Percentiles rank a stretch among this genome's conserved stretches.
phyloP scores from a whole-genome alignment of 2,888 invertebrate species.

The Nemotelus pantherinus region DNA sequence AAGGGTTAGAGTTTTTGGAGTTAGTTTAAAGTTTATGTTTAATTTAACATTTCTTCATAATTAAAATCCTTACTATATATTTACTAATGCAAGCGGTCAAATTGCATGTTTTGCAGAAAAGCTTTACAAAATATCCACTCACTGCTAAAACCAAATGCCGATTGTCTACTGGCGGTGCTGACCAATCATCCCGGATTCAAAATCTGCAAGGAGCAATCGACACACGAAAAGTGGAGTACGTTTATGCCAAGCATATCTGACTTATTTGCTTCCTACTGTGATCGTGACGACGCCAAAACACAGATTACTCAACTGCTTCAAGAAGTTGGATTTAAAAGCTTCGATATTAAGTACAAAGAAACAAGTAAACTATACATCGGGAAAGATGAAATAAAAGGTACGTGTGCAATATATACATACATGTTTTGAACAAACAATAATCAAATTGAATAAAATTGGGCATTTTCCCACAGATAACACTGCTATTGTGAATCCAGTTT shows the following conservation, averaged over 20 bases:
- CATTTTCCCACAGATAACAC: slow-evolving; percentile 69
- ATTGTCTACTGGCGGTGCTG: slow-evolving; percentile 74
- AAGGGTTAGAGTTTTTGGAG: too few species aligned
- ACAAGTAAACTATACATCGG: slow-evolving; percentile 70
- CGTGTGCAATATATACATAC: neutral
- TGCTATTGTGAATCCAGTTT: slow-evolving; percentile 76
- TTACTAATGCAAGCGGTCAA: too few species aligned
- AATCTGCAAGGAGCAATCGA: slow-evolving; percentile 72
- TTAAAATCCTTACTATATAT: too few species aligned
- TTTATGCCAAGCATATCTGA: slow-evolving; percentile 74
- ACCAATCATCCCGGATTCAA: slow-evolving; percentile 76
- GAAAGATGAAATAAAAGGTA: slow-evolving; percentile 69
- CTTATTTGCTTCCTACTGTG: slow-evolving; percentile 75
- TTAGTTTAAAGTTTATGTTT: too few species aligned
- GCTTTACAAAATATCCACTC: slow-evolving; percentile 74
- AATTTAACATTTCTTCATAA: too few species aligned
- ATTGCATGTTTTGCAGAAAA: neutral
- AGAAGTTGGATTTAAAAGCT: slow-evolving; percentile 70
- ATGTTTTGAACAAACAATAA: slow-evolving; percentile 13
- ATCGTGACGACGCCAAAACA: slow-evolving; percentile 69
- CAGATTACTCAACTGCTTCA: slow-evolving; percentile 68
- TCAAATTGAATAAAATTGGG: neutral
- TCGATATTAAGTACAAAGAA: slow-evolving; percentile 70
- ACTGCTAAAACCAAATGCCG: slow-evolving; percentile 74
- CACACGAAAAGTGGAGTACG: slow-evolving; percentile 68